Evolutionary conservation across 2,113 vertebrate genomes (phyloP).

Genomic region (Sylvia atricapilla): DNA sequence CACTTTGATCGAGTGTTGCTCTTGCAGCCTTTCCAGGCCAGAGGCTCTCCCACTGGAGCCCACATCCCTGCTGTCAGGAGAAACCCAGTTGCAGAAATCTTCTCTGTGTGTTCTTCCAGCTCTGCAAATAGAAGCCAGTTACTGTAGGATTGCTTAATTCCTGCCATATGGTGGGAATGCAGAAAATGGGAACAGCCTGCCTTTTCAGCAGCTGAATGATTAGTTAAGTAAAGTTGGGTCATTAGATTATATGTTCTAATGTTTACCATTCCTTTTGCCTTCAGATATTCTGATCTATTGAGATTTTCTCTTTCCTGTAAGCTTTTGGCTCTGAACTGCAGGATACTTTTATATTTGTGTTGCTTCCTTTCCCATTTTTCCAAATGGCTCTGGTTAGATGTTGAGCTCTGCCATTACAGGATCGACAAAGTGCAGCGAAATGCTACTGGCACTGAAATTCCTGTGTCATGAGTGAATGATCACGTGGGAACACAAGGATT

Average conservation of each 20-base stretch:
- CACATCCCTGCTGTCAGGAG: neutral
- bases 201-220: conserved; percentile 15
- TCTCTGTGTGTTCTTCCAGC: conserved; percentile 1
- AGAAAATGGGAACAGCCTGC: conserved; percentile 17
- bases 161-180: conserved; percentile 35
- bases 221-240: neutral
- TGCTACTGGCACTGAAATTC: neutral
- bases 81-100: neutral
- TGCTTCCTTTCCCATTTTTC: neutral
- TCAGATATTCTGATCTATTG: neutral
- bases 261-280: conserved; percentile 11
- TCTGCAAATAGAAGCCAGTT: conserved; percentile 37
- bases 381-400: neutral
- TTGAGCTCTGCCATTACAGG: neutral
- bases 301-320: neutral
- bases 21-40: neutral
- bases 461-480: neutral
- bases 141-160: conserved; percentile 18
- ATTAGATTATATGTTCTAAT: neutral
- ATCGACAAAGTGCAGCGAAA: neutral
- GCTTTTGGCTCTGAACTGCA: neutral
- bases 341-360: neutral
- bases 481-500: neutral
- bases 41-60: neutral
- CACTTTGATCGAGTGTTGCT: neutral